These are phyloP conservation scores for Molossus molossus DNA, from an alignment of 2,797 vertebrate genomes.

Conservation along the genomic window DNA sequence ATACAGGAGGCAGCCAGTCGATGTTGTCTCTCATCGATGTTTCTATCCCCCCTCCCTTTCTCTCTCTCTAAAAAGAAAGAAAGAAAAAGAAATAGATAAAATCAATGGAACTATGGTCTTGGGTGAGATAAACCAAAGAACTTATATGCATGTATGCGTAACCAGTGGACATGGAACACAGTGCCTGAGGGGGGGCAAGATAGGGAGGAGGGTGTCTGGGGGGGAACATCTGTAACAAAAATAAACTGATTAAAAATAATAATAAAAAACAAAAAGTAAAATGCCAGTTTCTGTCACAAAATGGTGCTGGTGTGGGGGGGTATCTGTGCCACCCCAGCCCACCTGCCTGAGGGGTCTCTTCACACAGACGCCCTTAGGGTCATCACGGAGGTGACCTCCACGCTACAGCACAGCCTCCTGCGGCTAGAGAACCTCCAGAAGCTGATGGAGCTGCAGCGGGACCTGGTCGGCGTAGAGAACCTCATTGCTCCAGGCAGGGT, in stretches of 20 bases:
- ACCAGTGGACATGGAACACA: no score
- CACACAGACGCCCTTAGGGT: conserved; percentile 94
- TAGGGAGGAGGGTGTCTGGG: no score
- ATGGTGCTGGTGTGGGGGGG: no score
- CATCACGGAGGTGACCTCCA: conserved; percentile 93
- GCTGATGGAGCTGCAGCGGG: conserved; percentile 96
- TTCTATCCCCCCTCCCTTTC: no score
- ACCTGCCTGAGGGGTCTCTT: neutral
- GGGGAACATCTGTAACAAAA: no score
- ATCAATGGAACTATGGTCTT: neutral
- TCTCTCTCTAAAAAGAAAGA: no score
- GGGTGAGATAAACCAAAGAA: neutral
- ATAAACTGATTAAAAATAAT: no score
- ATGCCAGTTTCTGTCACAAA: neutral
- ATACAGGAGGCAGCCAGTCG: no score
- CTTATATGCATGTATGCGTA: no score
- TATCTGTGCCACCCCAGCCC: neutral
- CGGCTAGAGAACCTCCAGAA: conserved; percentile 98
- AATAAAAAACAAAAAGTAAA: neutral
- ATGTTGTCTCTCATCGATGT: no score
- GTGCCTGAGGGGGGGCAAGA: no score
- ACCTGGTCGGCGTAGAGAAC: conserved; percentile 95
- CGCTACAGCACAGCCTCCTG: conserved; percentile 95
- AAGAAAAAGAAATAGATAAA: neutral
- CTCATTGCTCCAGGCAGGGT: conserved; percentile 94